Conservation (phyloP, 2,888 invertebrate species). For the Cheilosia soror region DNA sequence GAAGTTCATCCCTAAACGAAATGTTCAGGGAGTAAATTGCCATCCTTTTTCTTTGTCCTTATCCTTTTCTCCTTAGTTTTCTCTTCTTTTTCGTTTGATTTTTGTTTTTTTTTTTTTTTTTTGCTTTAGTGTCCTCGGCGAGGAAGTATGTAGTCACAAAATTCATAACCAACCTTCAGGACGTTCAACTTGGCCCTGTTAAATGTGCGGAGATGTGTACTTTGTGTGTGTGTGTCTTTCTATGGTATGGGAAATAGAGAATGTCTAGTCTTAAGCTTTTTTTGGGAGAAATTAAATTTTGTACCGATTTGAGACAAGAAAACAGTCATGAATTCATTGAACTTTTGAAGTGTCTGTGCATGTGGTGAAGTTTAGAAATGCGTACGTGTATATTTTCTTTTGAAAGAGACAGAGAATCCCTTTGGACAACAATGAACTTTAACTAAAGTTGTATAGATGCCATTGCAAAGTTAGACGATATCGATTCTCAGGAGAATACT, state of each 20-base stretch:
- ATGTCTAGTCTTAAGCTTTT: slow-evolving; percentile 58
- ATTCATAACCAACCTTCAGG: slow-evolving; percentile 69
- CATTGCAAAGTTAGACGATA: slow-evolving; percentile 9
- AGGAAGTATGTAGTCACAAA: slow-evolving; percentile 59
- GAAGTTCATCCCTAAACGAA: slow-evolving; percentile 56
- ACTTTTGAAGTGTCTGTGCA: slow-evolving; percentile 17
- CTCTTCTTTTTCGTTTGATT: not conserved
- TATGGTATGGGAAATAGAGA: not conserved
- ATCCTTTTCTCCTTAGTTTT: slow-evolving; percentile 4
- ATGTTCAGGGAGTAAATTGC: slow-evolving; percentile 50
- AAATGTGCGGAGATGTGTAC: slow-evolving; percentile 7
- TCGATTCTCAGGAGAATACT: slow-evolving; percentile 1
- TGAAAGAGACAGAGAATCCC: not conserved
- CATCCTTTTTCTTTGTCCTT: slow-evolving; percentile 49
- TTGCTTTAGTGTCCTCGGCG: slow-evolving; percentile 41
- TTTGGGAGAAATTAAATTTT: slow-evolving; percentile 64
- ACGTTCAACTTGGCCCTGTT: slow-evolving; percentile 71
- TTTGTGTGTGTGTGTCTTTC: slow-evolving; percentile 21
- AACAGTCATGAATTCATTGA: slow-evolving; percentile 50
- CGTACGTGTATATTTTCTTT: slow-evolving; percentile 3
- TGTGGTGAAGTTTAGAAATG: slow-evolving; percentile 18
- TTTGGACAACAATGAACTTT: slow-evolving; percentile 32
- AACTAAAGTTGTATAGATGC: not conserved
- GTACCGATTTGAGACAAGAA: slow-evolving; percentile 58
- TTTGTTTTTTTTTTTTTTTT: slow-evolving; percentile 25